A percentile compares a stretch with the other conserved stretches of the same genome.
Conservation (phyloP, 2,797 vertebrate species). For the Cynopterus sphinx region DNA sequence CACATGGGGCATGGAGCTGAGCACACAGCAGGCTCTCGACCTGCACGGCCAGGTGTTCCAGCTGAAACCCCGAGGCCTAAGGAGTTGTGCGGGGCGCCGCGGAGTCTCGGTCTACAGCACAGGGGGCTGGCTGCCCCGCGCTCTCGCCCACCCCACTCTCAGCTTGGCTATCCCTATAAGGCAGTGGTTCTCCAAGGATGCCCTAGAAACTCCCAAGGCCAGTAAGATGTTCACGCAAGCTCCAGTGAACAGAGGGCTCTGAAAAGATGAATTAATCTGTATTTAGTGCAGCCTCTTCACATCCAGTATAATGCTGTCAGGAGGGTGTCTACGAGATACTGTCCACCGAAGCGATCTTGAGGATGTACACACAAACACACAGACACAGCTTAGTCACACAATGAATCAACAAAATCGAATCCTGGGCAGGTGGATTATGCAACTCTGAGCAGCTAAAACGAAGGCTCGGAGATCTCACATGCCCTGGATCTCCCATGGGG, state of each 20-base stretch:
- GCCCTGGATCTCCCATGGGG: background rate
- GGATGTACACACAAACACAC: too few species aligned
- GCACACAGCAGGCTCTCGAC: background rate
- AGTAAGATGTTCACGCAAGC: background rate
- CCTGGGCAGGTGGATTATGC: background rate
- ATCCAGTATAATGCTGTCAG: background rate
- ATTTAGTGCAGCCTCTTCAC: background rate
- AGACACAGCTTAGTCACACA: background rate
- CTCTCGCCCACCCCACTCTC: background rate
- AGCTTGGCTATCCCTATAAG: background rate
- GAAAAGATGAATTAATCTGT: background rate
- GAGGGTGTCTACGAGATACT: background rate
- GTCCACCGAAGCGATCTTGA: background rate
- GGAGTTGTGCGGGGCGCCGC: background rate
- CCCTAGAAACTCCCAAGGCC: background rate
- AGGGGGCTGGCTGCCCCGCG: background rate
- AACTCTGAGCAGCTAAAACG: background rate
- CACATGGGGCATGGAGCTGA: accelerated
- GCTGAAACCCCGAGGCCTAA: too few species aligned
- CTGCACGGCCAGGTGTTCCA: background rate
- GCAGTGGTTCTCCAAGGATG: background rate
- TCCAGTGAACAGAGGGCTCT: background rate
- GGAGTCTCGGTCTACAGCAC: background rate
- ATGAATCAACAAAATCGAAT: background rate
- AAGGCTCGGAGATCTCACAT: background rate